A percentile compares a stretch with the other conserved stretches of the same genome.
phyloP scores from a whole-genome alignment of 1,140 invertebrate species.

The Tetragonula clypearis region DNA sequence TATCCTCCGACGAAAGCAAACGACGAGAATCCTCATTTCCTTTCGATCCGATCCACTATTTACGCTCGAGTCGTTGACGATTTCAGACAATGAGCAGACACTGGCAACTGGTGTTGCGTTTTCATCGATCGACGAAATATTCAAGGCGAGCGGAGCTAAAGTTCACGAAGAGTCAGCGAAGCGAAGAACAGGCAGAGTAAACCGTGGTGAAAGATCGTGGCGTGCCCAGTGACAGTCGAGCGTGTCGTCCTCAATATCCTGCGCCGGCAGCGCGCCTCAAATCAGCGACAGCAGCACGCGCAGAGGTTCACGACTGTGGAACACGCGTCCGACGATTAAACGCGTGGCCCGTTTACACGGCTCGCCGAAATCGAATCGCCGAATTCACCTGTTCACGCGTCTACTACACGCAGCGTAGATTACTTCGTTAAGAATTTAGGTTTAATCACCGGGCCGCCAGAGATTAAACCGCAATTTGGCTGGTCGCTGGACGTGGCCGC shows the following conservation, averaged over 20 bases:
- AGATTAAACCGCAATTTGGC: not conserved
- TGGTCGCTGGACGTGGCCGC: not conserved
- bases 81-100: not conserved
- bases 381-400: not conserved
- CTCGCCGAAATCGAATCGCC: not conserved
- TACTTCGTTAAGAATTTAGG: conserved; percentile 15
- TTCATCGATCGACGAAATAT: conserved; percentile 3
- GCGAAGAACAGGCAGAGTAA: conserved; percentile 47
- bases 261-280: conserved; percentile 11
- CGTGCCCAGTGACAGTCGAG: conserved; percentile 36
- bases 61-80: not conserved
- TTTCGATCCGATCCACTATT: no score
- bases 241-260: conserved; percentile 38
- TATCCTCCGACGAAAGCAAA: not conserved
- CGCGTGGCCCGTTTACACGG: conserved; percentile 23
- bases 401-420: not conserved
- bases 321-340: conserved; percentile 22
- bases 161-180: conserved; percentile 34
- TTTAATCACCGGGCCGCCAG: not conserved
- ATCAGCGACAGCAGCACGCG: conserved; percentile 34
- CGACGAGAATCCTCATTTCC: no score
- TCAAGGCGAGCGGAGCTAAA: not conserved
- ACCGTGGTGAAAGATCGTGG: conserved; percentile 51
- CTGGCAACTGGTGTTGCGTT: not conserved
- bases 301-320: conserved; percentile 25